Percentiles rank a stretch among this genome's conserved stretches.
Conservation (phyloP, 2,113 vertebrate genomes). For the Vombatus ursinus region DNA sequence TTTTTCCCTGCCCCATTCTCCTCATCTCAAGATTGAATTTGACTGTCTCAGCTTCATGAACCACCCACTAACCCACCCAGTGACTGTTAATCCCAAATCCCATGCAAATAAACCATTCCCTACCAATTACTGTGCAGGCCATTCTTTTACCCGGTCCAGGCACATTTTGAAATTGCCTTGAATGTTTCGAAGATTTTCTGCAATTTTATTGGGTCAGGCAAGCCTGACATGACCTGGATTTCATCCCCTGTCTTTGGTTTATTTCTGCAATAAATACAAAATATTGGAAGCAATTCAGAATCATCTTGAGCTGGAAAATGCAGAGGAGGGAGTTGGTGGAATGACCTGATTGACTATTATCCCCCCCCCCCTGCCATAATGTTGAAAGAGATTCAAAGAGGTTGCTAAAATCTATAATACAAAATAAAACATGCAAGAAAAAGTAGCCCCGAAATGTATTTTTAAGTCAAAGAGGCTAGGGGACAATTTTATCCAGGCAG, state of each 20-base stretch:
- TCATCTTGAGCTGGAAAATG: constrained; percentile 32
- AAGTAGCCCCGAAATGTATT: neutral
- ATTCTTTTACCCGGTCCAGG: neutral
- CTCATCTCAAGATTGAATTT: neutral
- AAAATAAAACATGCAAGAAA: constrained; percentile 46
- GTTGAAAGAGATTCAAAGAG: constrained; percentile 31
- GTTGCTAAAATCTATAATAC: constrained; percentile 12
- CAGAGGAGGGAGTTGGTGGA: neutral
- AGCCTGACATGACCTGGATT: constrained; percentile 41
- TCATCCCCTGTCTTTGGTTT: constrained; percentile 13
- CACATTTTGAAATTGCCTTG: neutral
- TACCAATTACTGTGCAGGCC: neutral
- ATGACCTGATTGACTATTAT: constrained; percentile 17
- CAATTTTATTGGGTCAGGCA: constrained; percentile 27
- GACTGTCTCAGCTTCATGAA: neutral
- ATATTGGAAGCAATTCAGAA: constrained; percentile 34
- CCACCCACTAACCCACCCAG: neutral
- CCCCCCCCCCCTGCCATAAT: neutral
- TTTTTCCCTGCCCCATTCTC: neutral
- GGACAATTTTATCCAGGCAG: accelerated
- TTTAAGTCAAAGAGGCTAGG: neutral
- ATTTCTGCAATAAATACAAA: constrained; percentile 48
- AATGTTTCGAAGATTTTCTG: constrained; percentile 4
- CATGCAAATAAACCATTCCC: neutral
- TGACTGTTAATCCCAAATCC: neutral